Percentiles rank a stretch among this genome's conserved stretches.
Evolutionary conservation across 2,113 vertebrate genomes (phyloP).

Genomic region (Lethenteron camtschaticum): DNA sequence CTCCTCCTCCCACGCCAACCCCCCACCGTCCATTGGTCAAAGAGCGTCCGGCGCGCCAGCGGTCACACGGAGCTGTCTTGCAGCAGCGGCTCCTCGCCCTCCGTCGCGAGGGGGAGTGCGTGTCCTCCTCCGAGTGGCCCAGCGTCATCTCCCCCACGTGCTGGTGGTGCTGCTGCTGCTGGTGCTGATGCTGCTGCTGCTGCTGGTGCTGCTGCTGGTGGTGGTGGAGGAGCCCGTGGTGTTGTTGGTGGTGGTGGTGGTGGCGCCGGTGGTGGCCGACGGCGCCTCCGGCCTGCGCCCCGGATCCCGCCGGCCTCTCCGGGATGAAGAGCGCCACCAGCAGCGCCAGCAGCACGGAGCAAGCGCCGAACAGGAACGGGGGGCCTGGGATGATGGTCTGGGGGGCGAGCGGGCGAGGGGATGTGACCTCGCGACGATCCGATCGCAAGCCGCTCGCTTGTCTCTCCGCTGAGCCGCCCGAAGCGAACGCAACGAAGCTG

Average conservation of each 20-base stretch:
- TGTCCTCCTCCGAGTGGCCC: slow-evolving; percentile 15
- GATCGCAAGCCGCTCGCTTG: too few species aligned
- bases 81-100: slow-evolving; percentile 49
- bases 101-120: slow-evolving; percentile 41
- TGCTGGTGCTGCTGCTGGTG: slow-evolving; percentile 32
- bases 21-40: too few species aligned
- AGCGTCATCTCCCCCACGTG: too few species aligned
- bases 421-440: neutral
- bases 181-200: slow-evolving; percentile 36
- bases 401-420: slow-evolving; percentile 15
- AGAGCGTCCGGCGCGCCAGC: too few species aligned
- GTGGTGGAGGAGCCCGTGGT: neutral
- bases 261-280: slow-evolving; percentile 49
- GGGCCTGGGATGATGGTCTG: slow-evolving; percentile 75
- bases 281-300: slow-evolving; percentile 30
- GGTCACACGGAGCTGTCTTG: slow-evolving; percentile 67
- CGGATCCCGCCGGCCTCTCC: slow-evolving; percentile 39
- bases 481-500: too few species aligned
- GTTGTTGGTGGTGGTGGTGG: slow-evolving; percentile 26
- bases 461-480: too few species aligned
- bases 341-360: slow-evolving; percentile 59
- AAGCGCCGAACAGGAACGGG: slow-evolving; percentile 64
- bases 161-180: too few species aligned
- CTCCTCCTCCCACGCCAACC: too few species aligned
- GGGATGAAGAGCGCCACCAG: slow-evolving; percentile 74